A percentile compares a stretch with the other conserved stretches of the same genome.
phyloP scores from a whole-genome alignment of 2,113 vertebrate species.

The Sinocyclocheilus anophthalmus region DNA sequence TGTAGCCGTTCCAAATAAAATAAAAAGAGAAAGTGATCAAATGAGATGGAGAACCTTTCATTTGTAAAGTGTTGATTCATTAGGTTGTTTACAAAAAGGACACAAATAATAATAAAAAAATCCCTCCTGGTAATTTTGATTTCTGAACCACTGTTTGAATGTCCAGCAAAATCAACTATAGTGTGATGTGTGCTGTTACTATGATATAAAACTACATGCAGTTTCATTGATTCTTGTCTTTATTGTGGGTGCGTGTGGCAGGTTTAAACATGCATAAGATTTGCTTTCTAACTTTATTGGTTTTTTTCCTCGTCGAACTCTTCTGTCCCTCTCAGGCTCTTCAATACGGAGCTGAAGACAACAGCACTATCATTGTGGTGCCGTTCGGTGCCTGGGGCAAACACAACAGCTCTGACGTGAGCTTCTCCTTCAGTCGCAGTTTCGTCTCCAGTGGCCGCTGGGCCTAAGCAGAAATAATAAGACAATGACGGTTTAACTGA shows the following conservation, averaged over 20 bases:
- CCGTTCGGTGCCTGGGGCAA: conserved; percentile 98
- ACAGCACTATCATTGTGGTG: conserved; percentile 90
- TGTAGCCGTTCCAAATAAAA: background rate
- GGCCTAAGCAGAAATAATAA: conserved; percentile 74
- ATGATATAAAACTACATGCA: background rate
- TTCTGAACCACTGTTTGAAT: background rate
- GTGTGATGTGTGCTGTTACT: background rate
- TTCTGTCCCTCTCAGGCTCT: conserved; percentile 76
- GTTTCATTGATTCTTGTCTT: background rate
- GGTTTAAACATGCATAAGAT: background rate
- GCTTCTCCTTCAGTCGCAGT: conserved; percentile 94
- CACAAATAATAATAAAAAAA: background rate
- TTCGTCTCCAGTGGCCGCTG: conserved; percentile 94
- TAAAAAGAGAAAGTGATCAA: background rate
- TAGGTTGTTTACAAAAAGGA: background rate
- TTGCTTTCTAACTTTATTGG: background rate
- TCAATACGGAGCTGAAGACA: conserved; percentile 93
- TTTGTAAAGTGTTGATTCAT: background rate
- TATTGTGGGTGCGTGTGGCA: background rate
- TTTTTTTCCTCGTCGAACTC: background rate
- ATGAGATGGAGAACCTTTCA: background rate
- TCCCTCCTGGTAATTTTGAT: too few relatives aligned
- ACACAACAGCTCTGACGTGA: conserved; percentile 83
- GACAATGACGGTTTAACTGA: background rate
- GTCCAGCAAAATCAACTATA: background rate